Conservation (phyloP, 2,888 invertebrate species). For the Meloe dianella region DNA sequence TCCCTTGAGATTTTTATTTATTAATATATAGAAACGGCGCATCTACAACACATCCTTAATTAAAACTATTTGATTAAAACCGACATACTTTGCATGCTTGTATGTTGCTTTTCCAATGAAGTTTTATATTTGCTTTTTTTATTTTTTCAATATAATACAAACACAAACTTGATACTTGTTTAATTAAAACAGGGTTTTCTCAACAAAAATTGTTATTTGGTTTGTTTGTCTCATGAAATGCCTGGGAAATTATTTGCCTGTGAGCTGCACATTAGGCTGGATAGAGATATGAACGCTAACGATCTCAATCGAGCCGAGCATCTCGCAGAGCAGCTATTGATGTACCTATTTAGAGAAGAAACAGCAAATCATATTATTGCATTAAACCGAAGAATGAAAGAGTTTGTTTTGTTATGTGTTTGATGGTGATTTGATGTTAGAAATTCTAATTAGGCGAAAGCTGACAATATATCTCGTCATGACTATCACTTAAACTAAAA, state of each 20-base stretch:
- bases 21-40: background rate
- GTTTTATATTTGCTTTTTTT: background rate
- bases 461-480: too few relatives aligned
- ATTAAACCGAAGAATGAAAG: too few relatives aligned
- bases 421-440: too few relatives aligned
- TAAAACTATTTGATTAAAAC: background rate
- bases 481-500: too few relatives aligned
- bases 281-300: too few relatives aligned
- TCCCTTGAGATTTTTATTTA: conserved; percentile 3
- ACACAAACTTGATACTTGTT: background rate
- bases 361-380: too few relatives aligned
- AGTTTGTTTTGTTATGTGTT: too few relatives aligned
- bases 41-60: background rate
- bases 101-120: background rate
- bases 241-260: background rate
- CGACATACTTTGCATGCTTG: background rate
- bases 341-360: too few relatives aligned
- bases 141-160: background rate
- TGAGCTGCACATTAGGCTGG: conserved; percentile 9
- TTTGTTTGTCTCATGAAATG: background rate
- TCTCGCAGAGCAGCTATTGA: too few relatives aligned
- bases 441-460: too few relatives aligned
- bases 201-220: background rate
- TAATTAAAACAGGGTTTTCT: conserved; percentile 1
- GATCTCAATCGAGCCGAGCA: too few relatives aligned